A percentile compares a stretch with the other conserved stretches of the same genome.
phyloP scores from a whole-genome alignment of 2,113 vertebrate species.

The Brachyhypopomus occidentalis region DNA sequence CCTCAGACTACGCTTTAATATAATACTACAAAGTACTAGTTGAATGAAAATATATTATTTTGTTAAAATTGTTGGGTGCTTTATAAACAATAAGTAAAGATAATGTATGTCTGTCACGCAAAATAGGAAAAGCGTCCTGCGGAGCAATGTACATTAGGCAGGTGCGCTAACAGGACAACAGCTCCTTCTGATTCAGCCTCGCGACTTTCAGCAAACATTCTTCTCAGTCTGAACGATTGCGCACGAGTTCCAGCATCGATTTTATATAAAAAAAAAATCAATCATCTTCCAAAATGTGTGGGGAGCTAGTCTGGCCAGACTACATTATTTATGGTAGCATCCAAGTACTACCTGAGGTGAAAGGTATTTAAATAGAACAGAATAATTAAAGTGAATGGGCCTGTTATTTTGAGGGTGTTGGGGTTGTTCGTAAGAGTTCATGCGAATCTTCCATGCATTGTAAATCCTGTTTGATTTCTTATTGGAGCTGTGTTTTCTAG shows the following conservation, averaged over 20 bases:
- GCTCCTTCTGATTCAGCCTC: background rate
- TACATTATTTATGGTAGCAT: slow-evolving; percentile 48
- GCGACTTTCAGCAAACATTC: background rate
- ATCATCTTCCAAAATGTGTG: background rate
- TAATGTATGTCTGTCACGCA: too few relatives aligned
- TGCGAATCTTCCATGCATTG: slow-evolving; percentile 59
- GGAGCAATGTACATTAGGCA: too few relatives aligned
- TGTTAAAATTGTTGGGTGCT: too few relatives aligned
- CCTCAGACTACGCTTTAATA: too few relatives aligned
- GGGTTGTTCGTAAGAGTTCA: slow-evolving; percentile 40
- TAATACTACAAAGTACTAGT: too few relatives aligned
- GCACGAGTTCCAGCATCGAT: background rate
- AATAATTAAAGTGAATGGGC: slow-evolving; percentile 63
- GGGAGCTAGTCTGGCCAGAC: background rate
- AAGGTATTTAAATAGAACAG: slow-evolving; percentile 63
- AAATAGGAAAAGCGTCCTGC: too few relatives aligned
- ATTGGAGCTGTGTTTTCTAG: slow-evolving; percentile 63
- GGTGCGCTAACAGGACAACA: too few relatives aligned
- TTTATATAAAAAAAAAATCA: slow-evolving; percentile 35
- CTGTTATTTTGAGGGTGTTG: slow-evolving; percentile 62
- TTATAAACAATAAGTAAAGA: too few relatives aligned
- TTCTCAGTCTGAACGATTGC: background rate
- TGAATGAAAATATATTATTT: too few relatives aligned
- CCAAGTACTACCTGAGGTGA: slow-evolving; percentile 5
- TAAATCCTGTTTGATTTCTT: slow-evolving; percentile 64